A percentile compares a stretch with the other conserved stretches of the same genome.
These are phyloP conservation scores for Sphinx pinastri DNA, from an alignment of 2,888 invertebrate genomes.

Conservation along the genomic window DNA sequence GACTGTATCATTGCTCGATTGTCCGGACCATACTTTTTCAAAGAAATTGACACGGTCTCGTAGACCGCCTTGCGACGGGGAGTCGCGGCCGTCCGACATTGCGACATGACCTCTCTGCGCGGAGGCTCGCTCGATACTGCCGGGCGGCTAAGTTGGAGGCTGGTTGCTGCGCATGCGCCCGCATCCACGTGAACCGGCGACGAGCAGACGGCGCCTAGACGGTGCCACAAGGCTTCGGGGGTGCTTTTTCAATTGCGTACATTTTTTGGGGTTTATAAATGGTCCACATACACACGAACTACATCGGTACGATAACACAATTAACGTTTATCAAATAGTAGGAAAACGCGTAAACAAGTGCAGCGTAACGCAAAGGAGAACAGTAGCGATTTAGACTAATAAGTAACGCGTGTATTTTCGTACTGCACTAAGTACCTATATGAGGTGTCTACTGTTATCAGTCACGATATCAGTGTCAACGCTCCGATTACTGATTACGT, in stretches of 20 bases:
- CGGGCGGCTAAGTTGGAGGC: slow-evolving; percentile 44
- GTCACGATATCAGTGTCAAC: slow-evolving; percentile 35
- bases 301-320: slow-evolving; percentile 1
- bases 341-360: slow-evolving; percentile 13
- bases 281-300: not conserved
- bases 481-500: slow-evolving; percentile 14
- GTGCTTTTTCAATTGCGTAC: not conserved
- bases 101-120: slow-evolving; percentile 77
- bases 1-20: slow-evolving; percentile 67
- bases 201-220: slow-evolving; percentile 40
- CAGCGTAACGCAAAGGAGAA: not conserved
- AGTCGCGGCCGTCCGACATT: slow-evolving; percentile 81
- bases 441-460: slow-evolving; percentile 12
- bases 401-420: slow-evolving; percentile 14
- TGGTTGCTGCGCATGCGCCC: slow-evolving; percentile 9
- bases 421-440: not conserved
- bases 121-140: slow-evolving; percentile 82
- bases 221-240: slow-evolving; percentile 55
- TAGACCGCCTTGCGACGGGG: slow-evolving; percentile 83
- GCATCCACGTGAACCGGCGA: slow-evolving; percentile 10
- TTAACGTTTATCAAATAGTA: slow-evolving; percentile 1
- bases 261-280: slow-evolving; percentile 23
- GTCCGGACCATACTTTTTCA: slow-evolving; percentile 90
- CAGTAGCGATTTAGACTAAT: no score
- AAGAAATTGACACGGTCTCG: slow-evolving; percentile 91